These are phyloP conservation scores for Callyntrura guangdongensis DNA, from an alignment of 2,888 invertebrate species.

Conservation along the genomic window DNA sequence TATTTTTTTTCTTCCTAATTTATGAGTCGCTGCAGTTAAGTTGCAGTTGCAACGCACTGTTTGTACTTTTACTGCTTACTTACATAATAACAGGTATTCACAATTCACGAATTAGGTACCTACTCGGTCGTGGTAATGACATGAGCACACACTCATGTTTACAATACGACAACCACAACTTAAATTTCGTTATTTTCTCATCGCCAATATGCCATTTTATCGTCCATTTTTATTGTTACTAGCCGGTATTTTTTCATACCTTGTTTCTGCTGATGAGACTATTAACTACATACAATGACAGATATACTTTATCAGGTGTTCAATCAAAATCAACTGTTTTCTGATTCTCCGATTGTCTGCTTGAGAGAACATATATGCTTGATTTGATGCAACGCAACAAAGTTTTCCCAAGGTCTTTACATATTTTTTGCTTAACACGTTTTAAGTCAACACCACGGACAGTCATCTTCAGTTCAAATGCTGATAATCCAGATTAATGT, in stretches of 20 bases:
- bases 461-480: too few relatives aligned
- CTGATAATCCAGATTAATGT: too few relatives aligned
- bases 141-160: background rate
- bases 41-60: too few relatives aligned
- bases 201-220: background rate
- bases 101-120: background rate
- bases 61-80: too few relatives aligned
- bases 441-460: too few relatives aligned
- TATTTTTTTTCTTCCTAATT: too few relatives aligned
- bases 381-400: slow-evolving; percentile 9
- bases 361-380: background rate
- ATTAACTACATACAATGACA: background rate
- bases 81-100: too few relatives aligned
- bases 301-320: slow-evolving; percentile 44
- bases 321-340: slow-evolving; percentile 49
- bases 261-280: slow-evolving; percentile 8
- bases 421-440: background rate
- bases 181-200: slow-evolving; percentile 63
- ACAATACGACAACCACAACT: background rate
- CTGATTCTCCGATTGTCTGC: slow-evolving; percentile 37
- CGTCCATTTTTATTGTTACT: background rate
- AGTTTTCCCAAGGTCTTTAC: background rate
- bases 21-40: too few relatives aligned
- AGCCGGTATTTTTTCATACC: slow-evolving; percentile 12
- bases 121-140: background rate